Conservation (phyloP, 2,888 invertebrate genomes). For the Drosophila niveifrons region DNA sequence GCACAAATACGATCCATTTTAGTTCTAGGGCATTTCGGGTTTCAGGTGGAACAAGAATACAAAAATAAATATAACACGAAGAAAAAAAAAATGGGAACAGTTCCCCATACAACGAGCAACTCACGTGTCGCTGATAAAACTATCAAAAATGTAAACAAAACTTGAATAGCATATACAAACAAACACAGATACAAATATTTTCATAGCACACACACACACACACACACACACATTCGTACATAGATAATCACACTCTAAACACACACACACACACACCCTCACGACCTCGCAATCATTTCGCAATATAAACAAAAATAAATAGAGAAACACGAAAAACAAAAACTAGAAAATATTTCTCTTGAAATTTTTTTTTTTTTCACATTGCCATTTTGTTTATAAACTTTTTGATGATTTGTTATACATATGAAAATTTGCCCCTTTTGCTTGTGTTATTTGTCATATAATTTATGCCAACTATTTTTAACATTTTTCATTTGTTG, state of each 20-base stretch:
- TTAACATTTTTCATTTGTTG: slow-evolving; percentile 11
- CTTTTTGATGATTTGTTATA: slow-evolving; percentile 28
- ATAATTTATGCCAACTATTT: slow-evolving; percentile 39
- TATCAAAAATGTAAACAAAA: slow-evolving; percentile 44
- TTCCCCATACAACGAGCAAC: slow-evolving; percentile 4
- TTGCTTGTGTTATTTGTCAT: slow-evolving; percentile 14
- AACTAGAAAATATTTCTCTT: slow-evolving; percentile 33
- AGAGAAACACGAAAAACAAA: slow-evolving; percentile 12
- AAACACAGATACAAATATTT: slow-evolving; percentile 1
- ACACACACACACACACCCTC: slow-evolving; percentile 1
- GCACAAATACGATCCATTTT: slow-evolving; percentile 12
- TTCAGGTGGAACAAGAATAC: neutral
- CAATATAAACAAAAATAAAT: slow-evolving; percentile 57
- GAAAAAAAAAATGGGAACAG: slow-evolving; percentile 17
- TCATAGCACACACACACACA: neutral
- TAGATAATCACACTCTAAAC: slow-evolving; percentile 27
- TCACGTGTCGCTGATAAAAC: slow-evolving; percentile 56
- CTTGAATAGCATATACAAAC: slow-evolving; percentile 28
- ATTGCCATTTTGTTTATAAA: slow-evolving; percentile 37
- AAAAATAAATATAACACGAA: neutral
- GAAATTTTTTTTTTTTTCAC: slow-evolving; percentile 37
- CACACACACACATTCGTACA: neutral
- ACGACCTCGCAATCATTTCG: slow-evolving; percentile 53
- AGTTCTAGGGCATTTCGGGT: slow-evolving; percentile 6
- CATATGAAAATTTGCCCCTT: slow-evolving; percentile 2